A percentile compares a stretch with the other conserved stretches of the same genome.
Evolutionary conservation across 2,797 vertebrate genomes (phyloP).

Genomic region (Ctenopoma multispine): DNA sequence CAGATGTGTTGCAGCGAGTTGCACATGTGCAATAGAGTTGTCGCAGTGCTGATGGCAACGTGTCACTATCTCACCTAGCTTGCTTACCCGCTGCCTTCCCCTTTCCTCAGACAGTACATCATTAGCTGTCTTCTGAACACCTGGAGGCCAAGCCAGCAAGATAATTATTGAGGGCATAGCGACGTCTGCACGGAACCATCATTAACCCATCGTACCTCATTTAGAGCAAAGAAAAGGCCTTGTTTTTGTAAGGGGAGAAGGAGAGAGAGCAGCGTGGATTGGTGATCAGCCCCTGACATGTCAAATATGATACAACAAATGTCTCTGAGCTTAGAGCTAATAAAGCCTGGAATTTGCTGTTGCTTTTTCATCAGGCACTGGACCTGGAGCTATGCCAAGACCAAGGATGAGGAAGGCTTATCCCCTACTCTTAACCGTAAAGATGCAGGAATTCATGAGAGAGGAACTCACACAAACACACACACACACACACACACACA

Average conservation of each 20-base stretch:
- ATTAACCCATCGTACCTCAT: slow-evolving; percentile 77
- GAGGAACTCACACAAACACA: slow-evolving; percentile 32
- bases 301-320: slow-evolving; percentile 71
- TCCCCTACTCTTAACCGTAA: slow-evolving; percentile 53
- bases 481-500: slow-evolving; percentile 29
- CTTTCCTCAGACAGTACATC: slow-evolving; percentile 70
- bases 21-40: slow-evolving; percentile 24
- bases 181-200: slow-evolving; percentile 81
- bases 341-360: slow-evolving; percentile 77
- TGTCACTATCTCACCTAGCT: slow-evolving; percentile 16
- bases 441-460: slow-evolving; percentile 62
- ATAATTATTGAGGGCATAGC: slow-evolving; percentile 78
- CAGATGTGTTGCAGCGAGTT: background rate
- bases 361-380: slow-evolving; percentile 71
- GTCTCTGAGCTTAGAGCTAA: slow-evolving; percentile 66
- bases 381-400: slow-evolving; percentile 65
- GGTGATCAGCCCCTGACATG: slow-evolving; percentile 66
- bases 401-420: slow-evolving; percentile 53
- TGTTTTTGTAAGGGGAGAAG: slow-evolving; percentile 66
- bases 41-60: slow-evolving; percentile 37
- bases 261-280: slow-evolving; percentile 26
- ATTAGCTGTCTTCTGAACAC: slow-evolving; percentile 83
- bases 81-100: slow-evolving; percentile 45
- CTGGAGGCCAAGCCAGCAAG: slow-evolving; percentile 76
- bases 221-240: slow-evolving; percentile 62